Evolutionary conservation across 2,888 invertebrate genomes (phyloP), one percentile per base, ranked within the genome.

Genomic region (Cremastinae sp.): DNA sequence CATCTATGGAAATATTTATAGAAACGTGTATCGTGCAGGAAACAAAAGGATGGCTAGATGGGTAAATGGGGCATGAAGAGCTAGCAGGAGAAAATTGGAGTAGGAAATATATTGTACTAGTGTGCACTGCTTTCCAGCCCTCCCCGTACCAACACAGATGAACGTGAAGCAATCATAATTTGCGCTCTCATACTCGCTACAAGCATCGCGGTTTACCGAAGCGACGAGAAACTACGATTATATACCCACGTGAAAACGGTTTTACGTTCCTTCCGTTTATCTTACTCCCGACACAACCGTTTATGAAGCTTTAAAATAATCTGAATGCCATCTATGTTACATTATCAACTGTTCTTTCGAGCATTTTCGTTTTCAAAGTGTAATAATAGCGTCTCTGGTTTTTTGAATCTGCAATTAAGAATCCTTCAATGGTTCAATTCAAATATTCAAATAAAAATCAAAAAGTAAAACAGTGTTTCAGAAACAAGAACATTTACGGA

Each of bases 121-220:
- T 53, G 51, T 41, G 41, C 20, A n/a, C 28, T 53, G 18, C 10
- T 53, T 53, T 39, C 53, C 43, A 22, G 41, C 2, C 10, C 2
- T n/a, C 41, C 9, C 10, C 9, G 9, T 41, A 1, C 9, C 41
- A 5, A 2, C 41, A 65, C 53, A 53, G 18, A 28, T 53, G 41
- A 39, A 43, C 64, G 41, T 43, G 64, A 51, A 41, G 53, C 64
- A 65, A 65, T 65, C 64, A 65, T 43, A 65, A 65, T 65, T 51
- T 56, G 45, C 66, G 28, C 45, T 35, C 35, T 22, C 64, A 14
- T 64, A 64, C 64, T 51, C 22, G 41, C 28, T 51, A 51, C 41
- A 51, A 51, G 51, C 64, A 51, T 65, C 64, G 47, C 41, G n/a
- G 20, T 53, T 65, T 53, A 20, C 41, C 53, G 43, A 43, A 65